Conservation (phyloP, 1,140 invertebrate genomes). For the Atta cephalotes region DNA sequence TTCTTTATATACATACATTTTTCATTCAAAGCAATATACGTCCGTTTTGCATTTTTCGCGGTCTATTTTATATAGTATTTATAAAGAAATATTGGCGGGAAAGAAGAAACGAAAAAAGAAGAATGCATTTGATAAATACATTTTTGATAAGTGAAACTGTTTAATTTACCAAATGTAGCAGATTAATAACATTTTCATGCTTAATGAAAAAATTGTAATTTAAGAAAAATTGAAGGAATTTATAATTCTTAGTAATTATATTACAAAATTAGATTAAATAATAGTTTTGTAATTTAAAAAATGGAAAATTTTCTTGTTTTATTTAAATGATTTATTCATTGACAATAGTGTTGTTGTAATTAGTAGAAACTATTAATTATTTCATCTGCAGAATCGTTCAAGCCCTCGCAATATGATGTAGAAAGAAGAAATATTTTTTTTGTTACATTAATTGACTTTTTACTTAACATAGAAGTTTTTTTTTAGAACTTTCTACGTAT, state of each 20-base stretch:
- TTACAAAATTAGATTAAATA: neutral
- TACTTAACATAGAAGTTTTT: slow-evolving; percentile 17
- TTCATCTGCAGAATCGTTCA: neutral
- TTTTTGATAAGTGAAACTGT: neutral
- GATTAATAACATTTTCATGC: neutral
- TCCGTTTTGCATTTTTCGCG: slow-evolving; percentile 25
- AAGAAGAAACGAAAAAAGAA: slow-evolving; percentile 17
- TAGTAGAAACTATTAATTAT: slow-evolving; percentile 12
- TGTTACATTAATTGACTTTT: slow-evolving; percentile 13
- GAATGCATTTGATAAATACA: neutral
- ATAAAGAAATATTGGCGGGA: neutral
- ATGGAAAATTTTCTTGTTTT: neutral
- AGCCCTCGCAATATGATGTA: neutral
- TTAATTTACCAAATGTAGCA: neutral
- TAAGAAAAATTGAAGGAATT: slow-evolving; percentile 6
- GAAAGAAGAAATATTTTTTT: neutral
- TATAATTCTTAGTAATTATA: neutral
- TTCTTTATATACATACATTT: slow-evolving; percentile 36
- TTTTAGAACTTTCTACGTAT: neutral
- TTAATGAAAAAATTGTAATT: slow-evolving; percentile 12
- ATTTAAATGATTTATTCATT: neutral
- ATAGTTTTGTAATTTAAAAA: neutral
- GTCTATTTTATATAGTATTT: slow-evolving; percentile 46
- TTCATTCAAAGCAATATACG: slow-evolving; percentile 48
- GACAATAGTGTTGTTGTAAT: neutral